Base-by-base conservation (phyloP, 2,113 vertebrate genomes). In the Chlamydotis undulata region DNA sequence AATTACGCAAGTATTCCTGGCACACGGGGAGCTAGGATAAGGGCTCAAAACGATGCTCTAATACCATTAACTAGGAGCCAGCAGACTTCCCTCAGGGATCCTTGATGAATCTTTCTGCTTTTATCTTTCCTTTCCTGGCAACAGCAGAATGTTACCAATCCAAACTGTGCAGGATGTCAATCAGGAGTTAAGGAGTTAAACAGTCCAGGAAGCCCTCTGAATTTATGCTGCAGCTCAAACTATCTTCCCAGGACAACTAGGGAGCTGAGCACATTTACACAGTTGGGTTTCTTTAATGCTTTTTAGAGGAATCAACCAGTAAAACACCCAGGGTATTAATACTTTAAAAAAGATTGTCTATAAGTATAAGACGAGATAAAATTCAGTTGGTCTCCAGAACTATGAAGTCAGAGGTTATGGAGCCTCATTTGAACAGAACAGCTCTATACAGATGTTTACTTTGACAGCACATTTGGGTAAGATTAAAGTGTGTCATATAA, bases 141-240 rank as follows among this genome's bases (percentile, higher is more conserved):
- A 64, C 21, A 49, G 61, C 41, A 91, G 6, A 14, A 43, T 8
- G 0, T 47, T 67, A 49, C 37, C 18, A 53, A 9, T 37, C 25
- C 17, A 61, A 9, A 6, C 7, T 2, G 16, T 8, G 12, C 4
- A 75, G 14, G 23, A 70, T 28, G 59, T 17, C 3, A 0, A 49
- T 23, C 14, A 55, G 86, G 52, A 68, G 12, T 9, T 9, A 59
- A 56, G 35, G 50, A 50, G 86, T 76, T 60, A 79, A 53, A 60
- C 25, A 71, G 22, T 19, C 60, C 43, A 21, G 57, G 56, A 63
- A 71, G 82, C 33, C 24, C 50, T 70, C 78, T 13, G 60, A 37
- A 12, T 61, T 69, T 14, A 17, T 41, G 37, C 65, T 43, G 55
- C 75, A 43, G 64, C 60, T 73, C 55, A 76, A n/a, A 37, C 12